phyloP scores from a whole-genome alignment of 2,888 invertebrate genomes.

The Lissonota sp. region DNA sequence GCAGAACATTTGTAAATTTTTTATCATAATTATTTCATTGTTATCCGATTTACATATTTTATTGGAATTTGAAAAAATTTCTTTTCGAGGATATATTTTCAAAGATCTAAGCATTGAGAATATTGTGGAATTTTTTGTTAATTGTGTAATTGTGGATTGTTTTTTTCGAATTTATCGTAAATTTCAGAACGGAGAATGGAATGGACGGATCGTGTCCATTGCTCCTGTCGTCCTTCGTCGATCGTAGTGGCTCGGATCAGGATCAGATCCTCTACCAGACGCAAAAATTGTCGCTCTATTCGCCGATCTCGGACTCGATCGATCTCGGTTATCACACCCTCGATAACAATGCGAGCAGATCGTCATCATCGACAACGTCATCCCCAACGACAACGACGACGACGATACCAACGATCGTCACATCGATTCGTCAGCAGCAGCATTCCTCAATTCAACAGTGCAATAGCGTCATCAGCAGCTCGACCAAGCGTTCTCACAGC shows the following conservation, averaged over 20 bases:
- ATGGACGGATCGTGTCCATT: slow-evolving; percentile 80
- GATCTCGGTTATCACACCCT: slow-evolving; percentile 81
- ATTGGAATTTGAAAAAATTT: no score
- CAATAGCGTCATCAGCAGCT: no score
- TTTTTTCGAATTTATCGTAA: not conserved
- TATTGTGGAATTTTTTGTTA: no score
- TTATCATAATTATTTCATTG: no score
- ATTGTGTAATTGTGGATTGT: no score
- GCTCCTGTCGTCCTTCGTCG: slow-evolving; percentile 76
- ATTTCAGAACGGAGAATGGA: slow-evolving; percentile 79
- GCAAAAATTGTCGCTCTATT: slow-evolving; percentile 75
- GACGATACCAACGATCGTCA: no score
- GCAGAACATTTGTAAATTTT: no score
- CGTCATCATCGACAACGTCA: slow-evolving; percentile 72
- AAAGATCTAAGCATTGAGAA: no score
- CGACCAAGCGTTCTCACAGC: slow-evolving; percentile 65
- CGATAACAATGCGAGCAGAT: slow-evolving; percentile 78
- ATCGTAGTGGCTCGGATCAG: slow-evolving; percentile 74
- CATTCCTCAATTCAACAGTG: no score
- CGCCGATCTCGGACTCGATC: slow-evolving; percentile 77
- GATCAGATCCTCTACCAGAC: slow-evolving; percentile 71
- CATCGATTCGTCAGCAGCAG: no score
- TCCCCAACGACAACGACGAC: slow-evolving; percentile 51
- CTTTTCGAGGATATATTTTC: not conserved
- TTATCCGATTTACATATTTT: no score